Percentiles rank a stretch among this genome's conserved stretches.
These are phyloP conservation scores for Erebia aethiops DNA, from an alignment of 2,888 invertebrate species.

Conservation along the genomic window DNA sequence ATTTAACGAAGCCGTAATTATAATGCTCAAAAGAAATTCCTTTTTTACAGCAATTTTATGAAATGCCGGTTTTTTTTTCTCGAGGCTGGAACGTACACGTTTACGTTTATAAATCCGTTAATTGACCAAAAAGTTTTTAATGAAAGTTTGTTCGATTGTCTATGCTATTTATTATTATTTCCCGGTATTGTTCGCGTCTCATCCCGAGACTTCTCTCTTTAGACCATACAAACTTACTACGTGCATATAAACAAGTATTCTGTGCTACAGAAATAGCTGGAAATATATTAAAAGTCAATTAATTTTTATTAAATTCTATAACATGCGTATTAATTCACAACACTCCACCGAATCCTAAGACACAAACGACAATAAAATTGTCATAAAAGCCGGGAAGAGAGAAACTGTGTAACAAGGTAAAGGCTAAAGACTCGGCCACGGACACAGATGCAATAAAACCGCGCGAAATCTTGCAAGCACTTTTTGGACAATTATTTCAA, in stretches of 20 bases:
- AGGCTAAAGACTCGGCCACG: conserved; percentile 60
- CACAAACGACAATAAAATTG: too few species aligned
- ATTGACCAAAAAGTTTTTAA: conserved; percentile 43
- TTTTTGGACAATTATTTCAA: conserved; percentile 8
- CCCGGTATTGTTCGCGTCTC: background rate
- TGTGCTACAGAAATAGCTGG: too few species aligned
- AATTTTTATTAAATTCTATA: too few species aligned
- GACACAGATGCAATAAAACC: conserved; percentile 53
- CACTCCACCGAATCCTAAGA: too few species aligned
- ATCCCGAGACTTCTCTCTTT: background rate
- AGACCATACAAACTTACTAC: too few species aligned
- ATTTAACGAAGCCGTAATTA: conserved; percentile 75
- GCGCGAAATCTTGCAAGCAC: background rate
- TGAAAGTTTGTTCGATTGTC: conserved; percentile 45
- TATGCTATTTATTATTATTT: conserved; percentile 38
- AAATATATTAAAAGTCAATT: too few species aligned
- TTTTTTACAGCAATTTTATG: conserved; percentile 58
- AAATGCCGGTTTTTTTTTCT: conserved; percentile 61
- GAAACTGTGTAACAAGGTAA: conserved; percentile 82
- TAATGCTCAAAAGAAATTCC: conserved; percentile 65
- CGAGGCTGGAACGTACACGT: conserved; percentile 56
- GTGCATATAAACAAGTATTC: too few species aligned
- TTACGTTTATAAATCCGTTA: conserved; percentile 42
- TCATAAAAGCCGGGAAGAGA: conserved; percentile 49
- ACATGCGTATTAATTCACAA: too few species aligned